Evolutionary conservation across 2,113 vertebrate genomes (phyloP).

Genomic region (Acrocephalus kingi): DNA sequence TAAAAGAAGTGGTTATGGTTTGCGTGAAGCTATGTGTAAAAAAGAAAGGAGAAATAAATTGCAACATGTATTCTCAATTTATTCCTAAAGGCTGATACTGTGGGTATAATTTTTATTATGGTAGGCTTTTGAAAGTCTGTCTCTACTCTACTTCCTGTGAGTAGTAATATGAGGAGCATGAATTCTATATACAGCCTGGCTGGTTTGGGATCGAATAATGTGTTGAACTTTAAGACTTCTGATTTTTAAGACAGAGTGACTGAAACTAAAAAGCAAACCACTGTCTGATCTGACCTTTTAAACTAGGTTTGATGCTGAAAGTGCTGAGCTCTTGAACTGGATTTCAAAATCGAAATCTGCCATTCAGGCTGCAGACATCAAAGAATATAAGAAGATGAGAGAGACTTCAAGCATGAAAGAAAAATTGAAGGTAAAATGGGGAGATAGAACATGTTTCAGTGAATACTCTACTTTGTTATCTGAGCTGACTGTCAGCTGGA

Average conservation of each 20-base stretch:
- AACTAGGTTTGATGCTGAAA: conserved; percentile 83
- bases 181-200: neutral
- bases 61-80: neutral
- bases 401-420: conserved; percentile 79
- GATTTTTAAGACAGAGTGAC: neutral
- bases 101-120: neutral
- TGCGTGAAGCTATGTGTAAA: neutral
- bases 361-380: conserved; percentile 77
- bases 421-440: conserved; percentile 82
- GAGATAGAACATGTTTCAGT: neutral
- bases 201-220: neutral
- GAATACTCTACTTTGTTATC: conserved; percentile 45
- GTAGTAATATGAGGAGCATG: neutral
- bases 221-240: neutral
- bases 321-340: conserved; percentile 81
- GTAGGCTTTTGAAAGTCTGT: neutral
- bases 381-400: conserved; percentile 78
- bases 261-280: neutral
- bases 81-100: neutral
- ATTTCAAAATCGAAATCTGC: conserved; percentile 81
- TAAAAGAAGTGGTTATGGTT: neutral
- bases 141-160: neutral
- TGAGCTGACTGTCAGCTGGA: conserved; percentile 24
- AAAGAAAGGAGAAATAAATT: neutral
- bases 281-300: conserved; percentile 56